These are phyloP conservation scores for Oncorhynchus mykiss DNA, from an alignment of 2,113 vertebrate species.

Conservation along the genomic window DNA sequence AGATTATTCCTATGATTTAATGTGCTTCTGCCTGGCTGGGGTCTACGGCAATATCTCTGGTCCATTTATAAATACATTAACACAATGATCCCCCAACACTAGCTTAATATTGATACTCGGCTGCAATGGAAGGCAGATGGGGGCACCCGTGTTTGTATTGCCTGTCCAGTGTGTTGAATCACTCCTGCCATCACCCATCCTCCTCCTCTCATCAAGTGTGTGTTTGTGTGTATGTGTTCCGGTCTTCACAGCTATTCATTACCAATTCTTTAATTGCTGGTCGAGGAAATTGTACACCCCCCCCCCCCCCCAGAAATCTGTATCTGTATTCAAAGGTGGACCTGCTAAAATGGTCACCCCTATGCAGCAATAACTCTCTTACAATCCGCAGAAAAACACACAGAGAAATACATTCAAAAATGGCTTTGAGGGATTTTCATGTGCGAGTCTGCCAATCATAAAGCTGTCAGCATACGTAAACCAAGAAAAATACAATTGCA, in stretches of 20 bases:
- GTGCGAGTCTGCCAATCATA: neutral
- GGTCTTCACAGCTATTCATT: too few relatives aligned
- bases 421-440: neutral
- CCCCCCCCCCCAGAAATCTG: neutral
- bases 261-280: too few relatives aligned
- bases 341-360: neutral
- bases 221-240: neutral
- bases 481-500: neutral
- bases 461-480: neutral
- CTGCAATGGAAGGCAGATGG: conserved; percentile 31
- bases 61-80: conserved; percentile 72
- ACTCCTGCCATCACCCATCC: conserved; percentile 24
- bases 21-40: conserved; percentile 59
- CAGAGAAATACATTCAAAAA: neutral
- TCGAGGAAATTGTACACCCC: too few relatives aligned
- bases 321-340: neutral
- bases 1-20: conserved; percentile 70
- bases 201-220: conserved; percentile 1
- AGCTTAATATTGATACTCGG: conserved; percentile 57
- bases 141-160: conserved; percentile 34
- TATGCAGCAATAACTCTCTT: neutral
- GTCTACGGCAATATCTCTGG: conserved; percentile 65
- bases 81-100: conserved; percentile 59
- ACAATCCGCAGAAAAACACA: neutral
- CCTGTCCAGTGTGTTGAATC: conserved; percentile 45